Percentiles rank a stretch among this genome's conserved stretches.
phyloP scores from a whole-genome alignment of 2,888 invertebrate genomes.

The Bruchidius siliquastri region DNA sequence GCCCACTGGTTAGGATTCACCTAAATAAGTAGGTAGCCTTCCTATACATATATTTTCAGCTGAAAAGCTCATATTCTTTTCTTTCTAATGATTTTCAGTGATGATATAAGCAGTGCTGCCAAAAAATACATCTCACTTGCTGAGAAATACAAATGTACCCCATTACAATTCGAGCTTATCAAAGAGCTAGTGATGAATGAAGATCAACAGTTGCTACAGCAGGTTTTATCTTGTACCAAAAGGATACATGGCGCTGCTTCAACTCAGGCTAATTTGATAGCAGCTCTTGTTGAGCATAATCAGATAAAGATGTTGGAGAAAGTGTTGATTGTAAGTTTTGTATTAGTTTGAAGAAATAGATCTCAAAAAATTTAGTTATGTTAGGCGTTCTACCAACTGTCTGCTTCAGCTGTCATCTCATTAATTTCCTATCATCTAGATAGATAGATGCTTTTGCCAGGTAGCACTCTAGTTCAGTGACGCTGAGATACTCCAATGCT shows the following conservation, averaged over 20 bases:
- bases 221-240: conserved; percentile 39
- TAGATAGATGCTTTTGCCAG: no score
- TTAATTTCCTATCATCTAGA: no score
- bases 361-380: no score
- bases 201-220: conserved; percentile 43
- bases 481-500: no score
- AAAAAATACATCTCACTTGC: conserved; percentile 52
- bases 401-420: no score
- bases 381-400: no score
- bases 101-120: conserved; percentile 52
- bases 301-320: conserved; percentile 51
- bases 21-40: conserved; percentile 50
- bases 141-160: conserved; percentile 56
- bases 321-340: conserved; percentile 43
- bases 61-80: conserved; percentile 1
- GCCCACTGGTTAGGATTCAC: conserved; percentile 59
- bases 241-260: conserved; percentile 46
- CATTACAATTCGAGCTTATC: conserved; percentile 61
- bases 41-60: not conserved
- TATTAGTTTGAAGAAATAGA: not conserved
- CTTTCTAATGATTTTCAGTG: conserved; percentile 35
- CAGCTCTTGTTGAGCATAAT: conserved; percentile 54
- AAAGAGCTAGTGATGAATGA: conserved; percentile 40
- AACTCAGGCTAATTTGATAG: conserved; percentile 50
- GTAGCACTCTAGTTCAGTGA: no score